Evolutionary conservation across 2,888 invertebrate species (phyloP), one percentile per base, ranked within the genome.

Genomic region (Sarcophaga subvicina): DNA sequence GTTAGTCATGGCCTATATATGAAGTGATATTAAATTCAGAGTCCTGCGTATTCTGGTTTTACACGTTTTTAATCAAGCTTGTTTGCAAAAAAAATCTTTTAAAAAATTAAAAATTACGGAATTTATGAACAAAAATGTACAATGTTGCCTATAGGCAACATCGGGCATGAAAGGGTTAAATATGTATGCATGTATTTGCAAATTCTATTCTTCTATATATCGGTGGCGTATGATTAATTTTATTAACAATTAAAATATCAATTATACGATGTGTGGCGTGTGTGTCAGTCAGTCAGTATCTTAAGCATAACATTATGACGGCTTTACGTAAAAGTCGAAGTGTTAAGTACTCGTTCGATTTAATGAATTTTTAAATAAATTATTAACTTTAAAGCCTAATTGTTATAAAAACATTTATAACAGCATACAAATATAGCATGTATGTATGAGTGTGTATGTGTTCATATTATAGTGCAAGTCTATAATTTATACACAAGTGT

Each of bases 201-300:
- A 37, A 37, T 37, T 37, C 37, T 37, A 37, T 37, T 37, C 17
- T 14, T 14, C 14, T 14, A 22, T 14, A 22, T 17, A 54, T n/a
- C 49, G n/a, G 27, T 76, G 22, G n/a, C 69, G 70, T 78, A 78
- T 78, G 78, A 78, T 47, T 22, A 62, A 78, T 78, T 37, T 20
- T 27, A 49, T 63, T 49, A 70, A 49, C 1, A 70, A 47, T 71
- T 54, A 0, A 54, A 37, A 71, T 76, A 79, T 49, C 27, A 70
- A 71, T 71, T 47, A 71, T 71, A 71, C 70, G 67, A 4, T n/a
- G 3, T 37, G 37, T 22, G 22, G 22, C 22, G 2, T 37, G 37
- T 37, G 8, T 37, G 6, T 0, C 8, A 8, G 6, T 0, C 37
- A 37, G 5, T 3, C 6, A 37, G 22, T n/a, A 47, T 67, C 67